Evolutionary conservation across 2,797 vertebrate genomes (phyloP).

Genomic region (Gadopsis bispinosus): DNA sequence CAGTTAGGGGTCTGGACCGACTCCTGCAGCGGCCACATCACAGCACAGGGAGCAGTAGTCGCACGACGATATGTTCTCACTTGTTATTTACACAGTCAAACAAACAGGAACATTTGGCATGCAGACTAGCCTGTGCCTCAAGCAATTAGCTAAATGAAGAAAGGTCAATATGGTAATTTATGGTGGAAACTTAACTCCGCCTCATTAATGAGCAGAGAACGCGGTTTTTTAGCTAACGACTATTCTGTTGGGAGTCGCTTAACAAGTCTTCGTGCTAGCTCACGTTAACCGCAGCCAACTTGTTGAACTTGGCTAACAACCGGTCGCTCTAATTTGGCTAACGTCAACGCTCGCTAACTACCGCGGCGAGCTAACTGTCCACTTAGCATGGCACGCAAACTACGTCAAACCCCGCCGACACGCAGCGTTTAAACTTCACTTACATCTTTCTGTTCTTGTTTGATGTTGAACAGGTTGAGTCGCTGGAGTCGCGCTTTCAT

Average conservation of each 20-base stretch:
- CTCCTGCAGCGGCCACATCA: background rate
- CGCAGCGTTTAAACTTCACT: conserved; percentile 68
- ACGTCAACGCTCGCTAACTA: conserved; percentile 17
- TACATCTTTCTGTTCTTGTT: conserved; percentile 83
- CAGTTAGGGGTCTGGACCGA: conserved; percentile 26
- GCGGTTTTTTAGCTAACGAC: conserved; percentile 6
- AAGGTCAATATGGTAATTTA: too few species aligned
- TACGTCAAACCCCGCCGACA: background rate
- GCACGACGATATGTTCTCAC: background rate
- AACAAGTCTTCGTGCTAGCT: background rate
- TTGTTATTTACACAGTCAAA: background rate
- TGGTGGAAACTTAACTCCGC: background rate
- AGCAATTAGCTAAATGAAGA: background rate
- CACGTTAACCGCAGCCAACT: conserved; percentile 5
- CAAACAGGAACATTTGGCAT: background rate
- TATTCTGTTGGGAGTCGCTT: too few species aligned
- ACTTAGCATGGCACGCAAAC: conserved; percentile 58
- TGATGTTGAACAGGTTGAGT: conserved; percentile 84
- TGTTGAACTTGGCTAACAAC: conserved; percentile 25
- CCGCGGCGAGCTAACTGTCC: conserved; percentile 52
- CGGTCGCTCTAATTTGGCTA: conserved; percentile 23
- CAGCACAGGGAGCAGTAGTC: background rate
- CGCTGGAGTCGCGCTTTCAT: conserved; percentile 88
- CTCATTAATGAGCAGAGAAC: background rate
- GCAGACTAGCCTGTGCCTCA: background rate